Base-by-base conservation (phyloP, 2,888 invertebrate species). In the Stenurella melanura region DNA sequence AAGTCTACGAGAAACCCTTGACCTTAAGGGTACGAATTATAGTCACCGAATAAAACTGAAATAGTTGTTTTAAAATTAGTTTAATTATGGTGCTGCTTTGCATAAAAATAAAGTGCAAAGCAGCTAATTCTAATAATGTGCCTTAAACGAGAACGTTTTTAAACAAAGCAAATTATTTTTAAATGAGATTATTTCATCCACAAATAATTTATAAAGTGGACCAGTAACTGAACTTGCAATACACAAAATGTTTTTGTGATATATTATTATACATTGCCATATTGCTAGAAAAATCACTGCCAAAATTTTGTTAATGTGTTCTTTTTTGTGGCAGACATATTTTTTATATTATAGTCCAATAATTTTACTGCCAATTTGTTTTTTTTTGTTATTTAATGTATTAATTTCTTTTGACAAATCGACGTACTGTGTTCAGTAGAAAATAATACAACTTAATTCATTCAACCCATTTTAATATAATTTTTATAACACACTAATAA, bases 1-100 rank as follows among this genome's bases (percentile, higher is more conserved):
- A 89, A 75, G 86, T 89, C 64, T 91, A 91, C 88, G 91, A 92
- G 82, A 92, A 91, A 86, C 92, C 92, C 15, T 86, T 92, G 50
- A 90, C 90, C 66, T 88, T 93, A 81, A 89, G 90, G 85, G 88
- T 92, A 76, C 89, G 90, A 82, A 87, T 93, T 68, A 67, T 79
- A 57, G 85, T 85, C 54, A 79, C 80, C 6, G 83, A 83, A 71
- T 81, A 79, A 74, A 63, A 34, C 42, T 64, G 10, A 50, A 18
- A 58, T 61, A 60, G 63, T 54, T 63, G 17, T 50, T 38, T 63
- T 50, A 18, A 26, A 26, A 50, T 63, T 73, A 67, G 42, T 54
- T 50, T 66, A 71, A 72, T 74, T 73, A 73, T 66, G 54, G 60
- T 70, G 15, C 30, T 30, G 60, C 38, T 63, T 30, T 54, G 64